Evolutionary conservation across 37 sponge, comb jelly and placozoan genomes (phyloP).

Genomic region (Geodia barretti): DNA sequence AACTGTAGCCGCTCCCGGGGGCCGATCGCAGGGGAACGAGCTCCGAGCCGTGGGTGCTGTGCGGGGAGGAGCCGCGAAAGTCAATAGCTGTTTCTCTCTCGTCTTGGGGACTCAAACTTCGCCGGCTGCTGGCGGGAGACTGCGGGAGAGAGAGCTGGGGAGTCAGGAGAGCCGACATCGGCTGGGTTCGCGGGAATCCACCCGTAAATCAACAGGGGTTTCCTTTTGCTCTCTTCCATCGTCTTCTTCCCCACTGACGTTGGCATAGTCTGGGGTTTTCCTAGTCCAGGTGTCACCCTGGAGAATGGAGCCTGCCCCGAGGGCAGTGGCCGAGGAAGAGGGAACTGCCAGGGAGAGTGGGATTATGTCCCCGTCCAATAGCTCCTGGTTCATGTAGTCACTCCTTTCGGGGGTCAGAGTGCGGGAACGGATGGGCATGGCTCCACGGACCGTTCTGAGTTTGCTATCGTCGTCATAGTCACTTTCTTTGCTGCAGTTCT

Average conservation of each 20-base stretch:
- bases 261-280: not conserved
- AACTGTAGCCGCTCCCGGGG: not conserved
- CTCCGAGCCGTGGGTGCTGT: not conserved
- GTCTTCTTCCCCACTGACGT: not conserved
- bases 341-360: slow-evolving; percentile 1
- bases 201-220: no score
- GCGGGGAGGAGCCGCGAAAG: not conserved
- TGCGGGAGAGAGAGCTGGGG: no score
- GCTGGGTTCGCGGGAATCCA: no score
- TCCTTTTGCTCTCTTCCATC: no score
- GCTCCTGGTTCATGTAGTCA: slow-evolving; percentile 54
- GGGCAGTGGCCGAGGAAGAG: not conserved
- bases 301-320: not conserved
- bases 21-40: not conserved
- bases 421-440: slow-evolving; percentile 10
- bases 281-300: not conserved
- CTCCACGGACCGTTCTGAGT: slow-evolving; percentile 2
- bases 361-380: slow-evolving; percentile 50
- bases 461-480: not conserved
- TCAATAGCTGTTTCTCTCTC: not conserved
- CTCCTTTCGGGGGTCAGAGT: not conserved
- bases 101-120: not conserved
- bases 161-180: no score
- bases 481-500: not conserved
- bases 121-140: not conserved